Evolutionary conservation across 2,113 vertebrate species (phyloP).

Genomic region (Otocyon megalotis): DNA sequence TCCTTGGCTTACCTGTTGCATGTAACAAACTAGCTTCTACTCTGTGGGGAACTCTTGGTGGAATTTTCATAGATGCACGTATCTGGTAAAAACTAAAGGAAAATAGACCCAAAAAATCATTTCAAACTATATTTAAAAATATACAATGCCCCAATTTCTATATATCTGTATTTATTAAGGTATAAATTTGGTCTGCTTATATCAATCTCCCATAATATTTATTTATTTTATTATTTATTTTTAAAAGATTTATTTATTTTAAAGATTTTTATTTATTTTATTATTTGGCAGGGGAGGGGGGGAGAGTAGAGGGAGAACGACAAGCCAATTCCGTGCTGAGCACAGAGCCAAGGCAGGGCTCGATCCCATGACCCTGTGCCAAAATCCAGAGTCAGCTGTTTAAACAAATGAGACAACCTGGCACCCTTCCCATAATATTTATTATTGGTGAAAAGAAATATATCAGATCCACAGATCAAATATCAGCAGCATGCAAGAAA

Average conservation of each 20-base stretch:
- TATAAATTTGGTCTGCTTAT: background rate
- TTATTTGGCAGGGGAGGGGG: background rate
- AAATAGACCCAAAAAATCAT: conserved; percentile 71
- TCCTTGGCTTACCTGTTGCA: conserved; percentile 90
- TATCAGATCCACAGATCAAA: conserved; percentile 2
- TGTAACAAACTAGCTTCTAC: conserved; percentile 96
- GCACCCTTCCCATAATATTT: background rate
- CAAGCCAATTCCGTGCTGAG: background rate
- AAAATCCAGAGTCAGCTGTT: background rate
- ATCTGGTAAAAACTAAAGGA: conserved; percentile 97
- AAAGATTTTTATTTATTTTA: background rate
- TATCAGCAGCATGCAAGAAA: background rate
- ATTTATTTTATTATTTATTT: background rate
- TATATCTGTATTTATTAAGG: background rate
- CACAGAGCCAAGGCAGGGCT: background rate
- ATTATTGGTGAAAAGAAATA: background rate
- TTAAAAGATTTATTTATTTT: background rate
- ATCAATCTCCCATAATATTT: conserved; percentile 7
- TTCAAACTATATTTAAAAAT: conserved; percentile 75
- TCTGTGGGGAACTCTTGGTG: conserved; percentile 95
- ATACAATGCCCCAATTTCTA: background rate
- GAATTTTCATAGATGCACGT: conserved; percentile 95
- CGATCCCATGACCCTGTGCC: background rate
- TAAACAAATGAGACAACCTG: background rate
- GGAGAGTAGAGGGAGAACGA: background rate